A percentile compares a stretch with the other conserved stretches of the same genome.
These are phyloP conservation scores for Cotesia congregata DNA, from an alignment of 2,888 invertebrate genomes.

Conservation along the genomic window DNA sequence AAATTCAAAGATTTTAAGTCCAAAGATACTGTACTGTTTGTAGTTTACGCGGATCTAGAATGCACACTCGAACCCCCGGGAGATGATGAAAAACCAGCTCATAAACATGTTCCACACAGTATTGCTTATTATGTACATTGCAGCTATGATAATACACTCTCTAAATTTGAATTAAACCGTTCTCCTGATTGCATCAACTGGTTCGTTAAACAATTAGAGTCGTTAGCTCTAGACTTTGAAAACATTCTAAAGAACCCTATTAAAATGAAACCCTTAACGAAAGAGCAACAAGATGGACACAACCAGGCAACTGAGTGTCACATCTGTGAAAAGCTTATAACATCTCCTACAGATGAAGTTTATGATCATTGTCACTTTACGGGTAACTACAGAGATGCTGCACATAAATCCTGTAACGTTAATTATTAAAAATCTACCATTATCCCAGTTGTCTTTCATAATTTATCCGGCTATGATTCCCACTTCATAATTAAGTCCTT, in stretches of 20 bases:
- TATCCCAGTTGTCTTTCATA: constrained; percentile 45
- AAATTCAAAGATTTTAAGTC: constrained; percentile 41
- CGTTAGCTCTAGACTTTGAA: background rate
- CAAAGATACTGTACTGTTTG: constrained; percentile 40
- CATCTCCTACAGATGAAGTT: background rate
- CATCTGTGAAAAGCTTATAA: background rate
- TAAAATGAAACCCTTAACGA: constrained; percentile 32
- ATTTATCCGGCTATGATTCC: constrained; percentile 54
- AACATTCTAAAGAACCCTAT: constrained; percentile 18
- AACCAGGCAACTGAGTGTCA: too few relatives aligned
- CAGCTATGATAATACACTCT: too few relatives aligned
- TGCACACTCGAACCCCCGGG: constrained; percentile 36
- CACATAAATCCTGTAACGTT: background rate
- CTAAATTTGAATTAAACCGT: too few relatives aligned
- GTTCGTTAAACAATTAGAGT: constrained; percentile 29
- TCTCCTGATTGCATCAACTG: background rate
- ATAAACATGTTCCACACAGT: too few relatives aligned
- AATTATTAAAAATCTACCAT: background rate
- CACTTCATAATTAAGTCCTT: constrained; percentile 53
- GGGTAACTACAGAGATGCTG: background rate
- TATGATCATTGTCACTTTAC: background rate
- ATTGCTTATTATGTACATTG: too few relatives aligned
- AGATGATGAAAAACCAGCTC: background rate
- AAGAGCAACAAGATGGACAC: constrained; percentile 7
- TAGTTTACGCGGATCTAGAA: constrained; percentile 44